Evolutionary conservation across 2,888 invertebrate species (phyloP).

Genomic region (Labia minor): DNA sequence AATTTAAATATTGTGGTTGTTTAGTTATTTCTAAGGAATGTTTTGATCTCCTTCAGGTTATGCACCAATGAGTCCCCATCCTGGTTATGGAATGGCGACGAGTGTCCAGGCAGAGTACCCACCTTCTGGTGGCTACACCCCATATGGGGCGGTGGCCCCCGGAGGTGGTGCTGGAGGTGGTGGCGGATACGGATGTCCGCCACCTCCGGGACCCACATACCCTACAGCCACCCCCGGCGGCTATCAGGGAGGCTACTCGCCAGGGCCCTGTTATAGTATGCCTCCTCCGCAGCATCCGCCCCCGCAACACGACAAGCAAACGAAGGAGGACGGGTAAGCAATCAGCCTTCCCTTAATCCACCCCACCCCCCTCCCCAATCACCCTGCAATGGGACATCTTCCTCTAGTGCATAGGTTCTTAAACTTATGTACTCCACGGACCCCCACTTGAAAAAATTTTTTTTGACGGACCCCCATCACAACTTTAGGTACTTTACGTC

Average conservation of each 20-base stretch:
- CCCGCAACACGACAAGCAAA: conserved; percentile 60
- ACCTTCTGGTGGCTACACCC: conserved; percentile 42
- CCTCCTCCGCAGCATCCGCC: conserved; percentile 65
- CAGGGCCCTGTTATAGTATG: conserved; percentile 74
- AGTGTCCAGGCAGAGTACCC: conserved; percentile 63
- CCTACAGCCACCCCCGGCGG: conserved; percentile 35
- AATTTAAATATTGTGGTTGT: too few species aligned
- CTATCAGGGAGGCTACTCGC: conserved; percentile 53
- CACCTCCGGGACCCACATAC: conserved; percentile 34
- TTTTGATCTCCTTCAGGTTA: conserved; percentile 47
- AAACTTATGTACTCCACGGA: too few species aligned
- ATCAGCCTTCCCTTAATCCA: neutral
- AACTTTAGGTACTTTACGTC: too few species aligned
- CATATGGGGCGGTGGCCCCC: conserved; percentile 53
- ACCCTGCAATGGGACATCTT: neutral
- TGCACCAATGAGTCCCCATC: conserved; percentile 73
- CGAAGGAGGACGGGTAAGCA: conserved; percentile 60
- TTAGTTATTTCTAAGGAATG: too few species aligned
- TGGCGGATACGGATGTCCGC: conserved; percentile 43
- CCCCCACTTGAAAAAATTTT: too few species aligned
- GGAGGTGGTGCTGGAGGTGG: conserved; percentile 37
- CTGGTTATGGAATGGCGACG: conserved; percentile 65
- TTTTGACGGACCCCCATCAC: too few species aligned
- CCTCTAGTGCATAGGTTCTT: too few species aligned
- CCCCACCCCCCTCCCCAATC: neutral